These are phyloP conservation scores for Nycticryphes semicollaris DNA, from an alignment of 2,113 vertebrate genomes.

Conservation along the genomic window DNA sequence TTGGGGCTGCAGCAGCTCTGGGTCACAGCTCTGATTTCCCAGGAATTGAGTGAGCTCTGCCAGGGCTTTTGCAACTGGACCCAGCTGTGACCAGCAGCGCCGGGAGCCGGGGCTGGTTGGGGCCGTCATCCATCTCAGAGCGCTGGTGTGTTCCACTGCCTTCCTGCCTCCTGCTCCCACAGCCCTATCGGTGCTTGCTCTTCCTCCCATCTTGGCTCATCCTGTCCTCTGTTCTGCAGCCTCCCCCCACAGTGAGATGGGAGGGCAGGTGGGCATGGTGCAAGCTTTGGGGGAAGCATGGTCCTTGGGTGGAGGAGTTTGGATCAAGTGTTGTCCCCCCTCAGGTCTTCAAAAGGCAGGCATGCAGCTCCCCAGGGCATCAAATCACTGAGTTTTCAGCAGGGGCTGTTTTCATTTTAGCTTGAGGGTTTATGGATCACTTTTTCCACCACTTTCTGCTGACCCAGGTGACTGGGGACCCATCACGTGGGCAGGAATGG, in stretches of 20 bases:
- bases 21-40: not conserved
- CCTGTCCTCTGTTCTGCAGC: fast-evolving
- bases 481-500: not conserved
- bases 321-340: fast-evolving
- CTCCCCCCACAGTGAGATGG: not conserved
- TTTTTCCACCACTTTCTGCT: not conserved
- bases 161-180: not conserved
- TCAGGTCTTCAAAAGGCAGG: not conserved
- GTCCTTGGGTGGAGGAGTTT: not conserved
- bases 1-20: fast-evolving
- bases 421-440: not conserved
- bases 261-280: not conserved
- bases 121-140: not conserved
- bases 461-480: not conserved
- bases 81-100: fast-evolving
- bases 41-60: not conserved
- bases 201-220: fast-evolving
- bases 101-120: not conserved
- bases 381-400: not conserved
- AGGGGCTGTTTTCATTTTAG: not conserved
- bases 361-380: not conserved
- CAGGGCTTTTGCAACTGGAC: not conserved
- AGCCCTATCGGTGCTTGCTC: not conserved
- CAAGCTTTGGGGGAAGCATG: not conserved
- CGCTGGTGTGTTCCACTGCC: fast-evolving